Conservation (phyloP, 2,888 invertebrate genomes). For the Lymantria monacha region DNA sequence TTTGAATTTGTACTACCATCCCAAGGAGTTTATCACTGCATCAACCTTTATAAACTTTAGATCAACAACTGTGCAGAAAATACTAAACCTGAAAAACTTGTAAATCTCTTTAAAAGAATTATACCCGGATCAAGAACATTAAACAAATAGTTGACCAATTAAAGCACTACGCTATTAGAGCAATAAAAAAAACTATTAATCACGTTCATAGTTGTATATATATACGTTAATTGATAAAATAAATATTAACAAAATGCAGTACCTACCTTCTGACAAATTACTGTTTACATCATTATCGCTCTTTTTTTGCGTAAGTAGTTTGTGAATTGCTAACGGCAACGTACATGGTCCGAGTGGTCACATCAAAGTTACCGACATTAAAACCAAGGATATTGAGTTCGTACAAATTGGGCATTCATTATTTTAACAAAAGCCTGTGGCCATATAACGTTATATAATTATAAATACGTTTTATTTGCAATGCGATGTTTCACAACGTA, state of each 20-base stretch:
- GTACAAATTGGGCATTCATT: conserved; percentile 68
- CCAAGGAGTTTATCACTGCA: too few relatives aligned
- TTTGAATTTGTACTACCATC: too few relatives aligned
- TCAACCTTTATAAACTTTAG: too few relatives aligned
- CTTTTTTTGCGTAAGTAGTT: conserved; percentile 55
- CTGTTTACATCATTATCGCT: conserved; percentile 56
- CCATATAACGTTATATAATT: conserved; percentile 65
- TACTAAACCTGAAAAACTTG: too few relatives aligned
- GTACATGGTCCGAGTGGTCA: conserved; percentile 43
- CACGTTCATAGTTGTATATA: conserved; percentile 31
- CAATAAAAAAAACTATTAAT: conserved; percentile 25
- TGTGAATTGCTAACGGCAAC: conserved; percentile 63
- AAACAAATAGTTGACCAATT: too few relatives aligned
- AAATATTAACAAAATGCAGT: conserved; percentile 33
- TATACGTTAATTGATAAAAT: conserved; percentile 34
- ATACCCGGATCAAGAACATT: too few relatives aligned
- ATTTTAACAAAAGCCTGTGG: conserved; percentile 67
- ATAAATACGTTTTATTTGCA: conserved; percentile 42
- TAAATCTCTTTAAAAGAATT: too few relatives aligned
- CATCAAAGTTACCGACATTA: conserved; percentile 69
- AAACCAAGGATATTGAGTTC: conserved; percentile 64
- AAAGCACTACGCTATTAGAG: too few relatives aligned
- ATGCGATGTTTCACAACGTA: conserved; percentile 45
- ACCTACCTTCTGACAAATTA: conserved; percentile 38
- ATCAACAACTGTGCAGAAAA: too few relatives aligned